phyloP scores from a whole-genome alignment of 2,797 vertebrate species.

The Sebastes wilsoni region DNA sequence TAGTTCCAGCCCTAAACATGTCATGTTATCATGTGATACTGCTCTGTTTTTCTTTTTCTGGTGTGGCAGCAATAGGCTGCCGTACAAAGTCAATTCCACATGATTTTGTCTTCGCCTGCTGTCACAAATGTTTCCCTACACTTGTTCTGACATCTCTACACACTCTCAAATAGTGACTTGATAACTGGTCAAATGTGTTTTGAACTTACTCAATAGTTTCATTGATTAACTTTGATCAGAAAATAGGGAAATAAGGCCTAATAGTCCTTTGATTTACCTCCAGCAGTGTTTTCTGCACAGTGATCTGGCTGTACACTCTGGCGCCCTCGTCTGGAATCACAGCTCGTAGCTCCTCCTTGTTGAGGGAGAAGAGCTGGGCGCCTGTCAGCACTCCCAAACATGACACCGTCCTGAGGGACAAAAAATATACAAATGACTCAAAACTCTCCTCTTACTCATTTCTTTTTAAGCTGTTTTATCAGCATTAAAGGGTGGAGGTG shows the following conservation, averaged over 20 bases:
- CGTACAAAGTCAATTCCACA: neutral
- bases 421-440: neutral
- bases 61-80: too few species aligned
- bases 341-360: slow-evolving; percentile 84
- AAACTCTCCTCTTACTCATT: neutral
- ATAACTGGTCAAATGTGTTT: neutral
- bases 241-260: neutral
- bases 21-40: too few species aligned
- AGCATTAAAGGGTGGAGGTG: neutral
- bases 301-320: slow-evolving; percentile 90
- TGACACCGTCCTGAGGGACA: slow-evolving; percentile 79
- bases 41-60: too few species aligned
- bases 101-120: neutral
- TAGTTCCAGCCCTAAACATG: too few species aligned
- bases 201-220: neutral
- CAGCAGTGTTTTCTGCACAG: slow-evolving; percentile 86
- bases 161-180: neutral
- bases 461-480: neutral
- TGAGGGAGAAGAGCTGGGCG: slow-evolving; percentile 88
- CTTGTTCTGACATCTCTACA: neutral
- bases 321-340: slow-evolving; percentile 88
- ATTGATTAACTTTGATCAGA: neutral
- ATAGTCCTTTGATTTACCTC: slow-evolving; percentile 76
- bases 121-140: neutral
- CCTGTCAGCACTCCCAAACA: slow-evolving; percentile 87